Evolutionary conservation across 2,797 vertebrate genomes (phyloP), one percentile per base, ranked within the genome.

Genomic region (Capromys pilorides): DNA sequence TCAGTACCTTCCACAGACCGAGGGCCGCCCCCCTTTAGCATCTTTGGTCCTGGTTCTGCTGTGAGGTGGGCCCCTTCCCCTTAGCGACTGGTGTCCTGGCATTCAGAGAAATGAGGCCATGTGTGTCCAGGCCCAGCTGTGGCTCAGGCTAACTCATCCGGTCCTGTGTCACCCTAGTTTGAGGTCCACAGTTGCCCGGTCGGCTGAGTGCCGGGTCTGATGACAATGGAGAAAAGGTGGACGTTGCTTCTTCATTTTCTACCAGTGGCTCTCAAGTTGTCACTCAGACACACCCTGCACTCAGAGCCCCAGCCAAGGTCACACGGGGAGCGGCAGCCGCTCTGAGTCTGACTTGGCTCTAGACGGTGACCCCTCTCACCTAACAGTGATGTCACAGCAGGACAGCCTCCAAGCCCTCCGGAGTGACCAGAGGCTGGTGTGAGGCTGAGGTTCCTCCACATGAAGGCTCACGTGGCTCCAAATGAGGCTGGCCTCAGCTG

Each of bases 341-440:
- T 98, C 64, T 4, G 88, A 95, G 96, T 96, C 96, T 98, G 59
- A 39, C 31, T 96, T 97, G 97, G 95, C 93, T 96, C 97, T 98
- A 96, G 97, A 98, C 97, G 96, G 97, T 96, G 88, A 96, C 98
- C 97, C 97, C 97, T 18, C 33, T n/a, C 33, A 91, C 94, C 96
- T 95, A 96, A 96, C 97, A 97, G 95, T 97, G 95, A 90, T 98
- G 95, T 97, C 98, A 97, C 95, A 84, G 98, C 97, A 97, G 98
- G 98, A 98, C 97, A 97, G 96, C 96, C 97, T 91, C 85, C 97
- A 98, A 97, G 93, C 86, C n/a, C n/a, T n/a, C n/a, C 95, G 97
- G 98, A 97, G 51, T 96, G 97, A 97, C 91, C 96, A 97, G 98
- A 98, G 97, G 97, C 96, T 98, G 95, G 91, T 97, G 97, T 97